Percentiles rank a stretch among this genome's conserved stretches.
phyloP scores from a whole-genome alignment of 1,140 invertebrate species.

The Drusus annulatus region DNA sequence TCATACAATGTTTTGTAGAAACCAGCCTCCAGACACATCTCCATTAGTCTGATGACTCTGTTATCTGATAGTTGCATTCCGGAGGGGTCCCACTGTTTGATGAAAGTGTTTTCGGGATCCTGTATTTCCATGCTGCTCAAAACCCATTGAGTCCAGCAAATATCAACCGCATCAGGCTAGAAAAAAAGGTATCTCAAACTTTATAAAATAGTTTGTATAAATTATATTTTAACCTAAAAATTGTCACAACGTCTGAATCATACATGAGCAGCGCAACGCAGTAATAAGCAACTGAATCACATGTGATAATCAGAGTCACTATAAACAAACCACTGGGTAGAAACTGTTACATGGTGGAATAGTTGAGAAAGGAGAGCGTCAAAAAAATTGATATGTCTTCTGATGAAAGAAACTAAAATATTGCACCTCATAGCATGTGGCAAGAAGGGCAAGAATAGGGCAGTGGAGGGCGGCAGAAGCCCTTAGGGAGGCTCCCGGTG shows the following conservation, averaged over 20 bases:
- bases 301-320: no score
- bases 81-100: constrained; percentile 62
- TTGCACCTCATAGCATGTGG: constrained; percentile 78
- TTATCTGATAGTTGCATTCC: constrained; percentile 61
- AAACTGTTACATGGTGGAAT: no score
- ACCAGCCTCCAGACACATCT: constrained; percentile 68
- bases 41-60: constrained; percentile 69
- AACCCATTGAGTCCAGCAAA: constrained; percentile 78
- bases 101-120: constrained; percentile 61
- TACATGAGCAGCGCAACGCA: no score
- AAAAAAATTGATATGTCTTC: no score
- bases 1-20: constrained; percentile 72
- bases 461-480: constrained; percentile 72
- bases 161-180: constrained; percentile 76
- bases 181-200: constrained; percentile 49
- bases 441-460: constrained; percentile 76
- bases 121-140: constrained; percentile 64
- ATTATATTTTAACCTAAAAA: no score
- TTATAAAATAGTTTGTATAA: no score
- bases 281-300: no score
- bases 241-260: no score
- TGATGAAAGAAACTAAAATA: neutral
- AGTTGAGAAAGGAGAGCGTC: no score
- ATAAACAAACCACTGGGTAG: no score
- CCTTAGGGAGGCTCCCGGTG: constrained; percentile 74